phyloP scores from a whole-genome alignment of 2,113 vertebrate genomes.

The Hiodon alosoides region DNA sequence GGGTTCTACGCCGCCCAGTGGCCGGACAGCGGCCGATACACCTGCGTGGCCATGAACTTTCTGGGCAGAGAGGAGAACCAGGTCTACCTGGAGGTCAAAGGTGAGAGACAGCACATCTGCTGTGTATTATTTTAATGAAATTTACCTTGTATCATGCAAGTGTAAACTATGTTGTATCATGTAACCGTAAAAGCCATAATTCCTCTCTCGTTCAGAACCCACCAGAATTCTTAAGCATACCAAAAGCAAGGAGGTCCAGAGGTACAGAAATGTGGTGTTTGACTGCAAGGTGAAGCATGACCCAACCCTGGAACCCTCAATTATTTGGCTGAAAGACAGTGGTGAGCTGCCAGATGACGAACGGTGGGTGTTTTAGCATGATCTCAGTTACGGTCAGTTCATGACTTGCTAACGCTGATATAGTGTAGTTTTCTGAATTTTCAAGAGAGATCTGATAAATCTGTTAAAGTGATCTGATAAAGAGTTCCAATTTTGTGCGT shows the following conservation, averaged over 20 bases:
- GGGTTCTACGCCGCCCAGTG: slow-evolving; percentile 78
- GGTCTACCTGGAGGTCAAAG: slow-evolving; percentile 86
- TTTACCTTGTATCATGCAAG: not conserved
- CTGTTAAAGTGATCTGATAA: too few relatives aligned
- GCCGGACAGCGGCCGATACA: slow-evolving; percentile 75
- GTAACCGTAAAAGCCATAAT: not conserved
- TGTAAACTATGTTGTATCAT: too few relatives aligned
- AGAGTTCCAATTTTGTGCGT: too few relatives aligned
- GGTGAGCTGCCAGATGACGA: slow-evolving; percentile 77
- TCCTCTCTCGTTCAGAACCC: slow-evolving; percentile 68
- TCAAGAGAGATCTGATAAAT: too few relatives aligned
- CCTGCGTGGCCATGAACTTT: slow-evolving; percentile 79
- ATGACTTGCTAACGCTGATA: too few relatives aligned
- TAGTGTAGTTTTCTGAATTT: too few relatives aligned
- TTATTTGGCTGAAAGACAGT: slow-evolving; percentile 82
- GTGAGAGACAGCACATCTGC: slow-evolving; percentile 55
- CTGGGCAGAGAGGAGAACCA: slow-evolving; percentile 82
- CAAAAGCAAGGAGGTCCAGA: slow-evolving; percentile 76
- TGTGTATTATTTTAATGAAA: not conserved
- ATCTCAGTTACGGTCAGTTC: not conserved
- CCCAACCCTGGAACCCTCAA: slow-evolving; percentile 66
- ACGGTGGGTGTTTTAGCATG: slow-evolving; percentile 60
- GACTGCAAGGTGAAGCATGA: slow-evolving; percentile 90
- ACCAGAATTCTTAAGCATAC: slow-evolving; percentile 87
- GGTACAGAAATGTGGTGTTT: slow-evolving; percentile 73